Conservation (phyloP, 2,113 vertebrate genomes). For the Zapus hudsonius region DNA sequence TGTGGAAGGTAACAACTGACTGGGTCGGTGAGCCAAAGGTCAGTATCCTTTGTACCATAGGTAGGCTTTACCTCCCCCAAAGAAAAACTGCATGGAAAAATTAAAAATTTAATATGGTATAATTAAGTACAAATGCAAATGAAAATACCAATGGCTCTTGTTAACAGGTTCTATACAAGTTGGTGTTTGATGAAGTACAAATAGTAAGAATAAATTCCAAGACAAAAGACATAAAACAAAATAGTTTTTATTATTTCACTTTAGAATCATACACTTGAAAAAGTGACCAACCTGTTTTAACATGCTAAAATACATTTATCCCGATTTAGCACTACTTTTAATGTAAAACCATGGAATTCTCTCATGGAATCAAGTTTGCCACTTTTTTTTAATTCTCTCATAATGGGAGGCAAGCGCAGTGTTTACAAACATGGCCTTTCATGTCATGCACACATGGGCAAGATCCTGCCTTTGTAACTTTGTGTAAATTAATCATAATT, state of each 20-base stretch:
- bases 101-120: not conserved
- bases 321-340: not conserved
- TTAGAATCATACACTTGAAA: not conserved
- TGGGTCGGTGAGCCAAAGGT: too few species aligned
- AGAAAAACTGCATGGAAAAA: not conserved
- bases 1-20: too few species aligned
- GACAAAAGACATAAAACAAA: not conserved
- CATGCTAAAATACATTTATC: not conserved
- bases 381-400: not conserved
- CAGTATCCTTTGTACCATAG: too few species aligned
- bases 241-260: not conserved
- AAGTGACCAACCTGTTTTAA: not conserved
- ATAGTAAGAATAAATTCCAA: not conserved
- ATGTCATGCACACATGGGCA: not conserved
- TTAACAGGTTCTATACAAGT: not conserved
- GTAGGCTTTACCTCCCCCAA: too few species aligned
- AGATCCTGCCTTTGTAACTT: slow-evolving; percentile 15
- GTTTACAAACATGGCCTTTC: not conserved
- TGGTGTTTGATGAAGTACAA: not conserved
- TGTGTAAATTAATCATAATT: not conserved
- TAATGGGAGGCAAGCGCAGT: not conserved
- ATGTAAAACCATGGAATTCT: not conserved
- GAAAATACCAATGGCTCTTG: not conserved
- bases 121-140: slow-evolving; percentile 12
- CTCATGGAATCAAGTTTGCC: not conserved